These are phyloP conservation scores for Calycopis cecrops DNA, from an alignment of 1,140 invertebrate genomes.

Conservation along the genomic window DNA sequence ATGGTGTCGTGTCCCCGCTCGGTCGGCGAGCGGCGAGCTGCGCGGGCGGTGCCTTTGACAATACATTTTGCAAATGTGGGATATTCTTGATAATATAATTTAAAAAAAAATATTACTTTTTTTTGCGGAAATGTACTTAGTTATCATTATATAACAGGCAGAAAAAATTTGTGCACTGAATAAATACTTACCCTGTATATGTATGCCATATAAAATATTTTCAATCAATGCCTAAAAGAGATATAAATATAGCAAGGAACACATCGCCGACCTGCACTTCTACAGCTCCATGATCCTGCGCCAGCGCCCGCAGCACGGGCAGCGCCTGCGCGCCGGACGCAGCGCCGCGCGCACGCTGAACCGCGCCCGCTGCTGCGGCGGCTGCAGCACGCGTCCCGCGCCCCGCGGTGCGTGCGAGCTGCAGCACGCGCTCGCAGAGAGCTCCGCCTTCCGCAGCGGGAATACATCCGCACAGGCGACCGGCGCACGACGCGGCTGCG, in stretches of 20 bases:
- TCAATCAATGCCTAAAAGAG: too few relatives aligned
- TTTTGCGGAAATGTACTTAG: too few relatives aligned
- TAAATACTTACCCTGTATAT: too few relatives aligned
- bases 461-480: constrained; percentile 52
- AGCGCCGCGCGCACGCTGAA: constrained; percentile 56
- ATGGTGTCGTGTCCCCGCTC: too few relatives aligned
- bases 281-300: constrained; percentile 93
- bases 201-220: too few relatives aligned
- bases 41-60: too few relatives aligned
- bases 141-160: too few relatives aligned
- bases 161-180: too few relatives aligned
- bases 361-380: constrained; percentile 83
- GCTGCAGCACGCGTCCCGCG: constrained; percentile 42
- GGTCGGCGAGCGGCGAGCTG: too few relatives aligned
- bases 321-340: constrained; percentile 72
- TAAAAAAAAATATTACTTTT: too few relatives aligned
- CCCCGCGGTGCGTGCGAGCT: constrained; percentile 35
- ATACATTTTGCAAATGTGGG: too few relatives aligned
- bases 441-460: constrained; percentile 46
- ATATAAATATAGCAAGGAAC: constrained; percentile 17
- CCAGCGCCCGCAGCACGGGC: constrained; percentile 93
- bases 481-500: constrained; percentile 90
- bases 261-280: constrained; percentile 86
- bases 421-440: constrained; percentile 45
- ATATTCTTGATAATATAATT: too few relatives aligned